Base-by-base conservation (phyloP, 2,888 invertebrate genomes). In the Luperina testacea region DNA sequence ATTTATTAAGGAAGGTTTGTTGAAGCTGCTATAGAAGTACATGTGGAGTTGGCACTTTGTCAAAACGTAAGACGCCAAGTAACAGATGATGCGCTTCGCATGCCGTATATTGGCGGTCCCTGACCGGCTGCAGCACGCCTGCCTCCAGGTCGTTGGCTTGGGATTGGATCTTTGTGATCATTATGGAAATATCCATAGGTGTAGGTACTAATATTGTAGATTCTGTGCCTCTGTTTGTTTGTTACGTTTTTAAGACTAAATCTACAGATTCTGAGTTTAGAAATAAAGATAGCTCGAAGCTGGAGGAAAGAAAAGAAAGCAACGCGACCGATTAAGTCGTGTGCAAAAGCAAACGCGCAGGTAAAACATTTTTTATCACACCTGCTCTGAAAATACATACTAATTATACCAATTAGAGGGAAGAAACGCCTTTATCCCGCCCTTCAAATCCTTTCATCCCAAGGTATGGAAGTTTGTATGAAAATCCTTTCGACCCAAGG, bases 41-140 rank as follows among this genome's bases (percentile, higher is more conserved):
- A 64, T 82, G 67, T 63, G 73, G 69, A 71, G 83, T 93, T 96
- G 96, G 96, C 95, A 87, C 82, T 86, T 82, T 90, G 91, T 92
- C 95, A 95, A 95, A 82, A 90, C 88, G 75, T 80, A 87, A 79
- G 78, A 87, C 92, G 94, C 94, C 94, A 95, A 94, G 84, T 83
- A 90, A 88, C 88, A 83, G 84, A 82, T 84, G 80, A 88, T 89
- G 87, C 86, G 86, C 84, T 88, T 77, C 78, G 77, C 84, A 83
- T 81, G 85, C 70, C 85, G 85, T 84, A 87, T 86, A 84, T 83
- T 84, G 79, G 86, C 93, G 94, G 94, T 94, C 93, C 90, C 88
- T 95, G 95, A 95, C 94, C 94, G 93, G 86, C 64, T 87, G 65
- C 89, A 90, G 82, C 87, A 88, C 91, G 91, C 88, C 83, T 88